phyloP scores from a whole-genome alignment of 2,113 vertebrate genomes.

The Dunckerocampus dactyliophorus region DNA sequence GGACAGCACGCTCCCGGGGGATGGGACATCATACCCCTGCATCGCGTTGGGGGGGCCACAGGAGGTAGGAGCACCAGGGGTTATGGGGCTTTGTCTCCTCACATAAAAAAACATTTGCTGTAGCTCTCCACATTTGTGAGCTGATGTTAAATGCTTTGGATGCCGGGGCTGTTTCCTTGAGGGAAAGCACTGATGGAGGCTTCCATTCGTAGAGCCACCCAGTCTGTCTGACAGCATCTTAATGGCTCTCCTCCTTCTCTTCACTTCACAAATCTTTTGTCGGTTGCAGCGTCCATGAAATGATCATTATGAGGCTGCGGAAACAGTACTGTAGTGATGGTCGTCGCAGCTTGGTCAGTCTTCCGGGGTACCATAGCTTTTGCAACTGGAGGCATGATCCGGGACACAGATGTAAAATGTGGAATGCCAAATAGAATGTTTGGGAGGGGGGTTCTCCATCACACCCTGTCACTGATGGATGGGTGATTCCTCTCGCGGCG shows the following conservation, averaged over 20 bases:
- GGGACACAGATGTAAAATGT: slow-evolving; percentile 10
- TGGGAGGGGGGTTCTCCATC: slow-evolving; percentile 15
- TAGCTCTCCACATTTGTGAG: slow-evolving; percentile 32
- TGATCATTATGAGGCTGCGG: too few species aligned
- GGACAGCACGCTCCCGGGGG: slow-evolving; percentile 68
- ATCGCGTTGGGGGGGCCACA: slow-evolving; percentile 69
- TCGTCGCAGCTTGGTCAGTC: too few species aligned
- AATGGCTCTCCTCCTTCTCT: slow-evolving; percentile 36
- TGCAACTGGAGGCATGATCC: too few species aligned
- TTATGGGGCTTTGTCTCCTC: slow-evolving; percentile 69
- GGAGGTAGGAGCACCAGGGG: slow-evolving; percentile 71
- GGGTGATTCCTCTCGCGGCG: slow-evolving; percentile 41
- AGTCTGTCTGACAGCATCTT: slow-evolving; percentile 56
- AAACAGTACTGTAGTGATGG: too few species aligned
- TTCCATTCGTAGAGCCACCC: slow-evolving; percentile 55
- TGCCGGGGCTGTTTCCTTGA: slow-evolving; percentile 25
- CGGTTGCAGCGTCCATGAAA: background rate
- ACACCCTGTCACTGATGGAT: slow-evolving; percentile 47
- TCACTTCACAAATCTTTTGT: slow-evolving; percentile 30
- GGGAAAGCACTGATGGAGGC: slow-evolving; percentile 36
- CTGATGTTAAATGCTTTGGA: slow-evolving; percentile 7
- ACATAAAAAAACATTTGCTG: slow-evolving; percentile 16
- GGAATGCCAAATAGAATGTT: slow-evolving; percentile 2
- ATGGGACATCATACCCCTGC: slow-evolving; percentile 77
- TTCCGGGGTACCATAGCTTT: too few species aligned